phyloP scores from a whole-genome alignment of 2,797 vertebrate genomes.

The Acanthopagrus latus region DNA sequence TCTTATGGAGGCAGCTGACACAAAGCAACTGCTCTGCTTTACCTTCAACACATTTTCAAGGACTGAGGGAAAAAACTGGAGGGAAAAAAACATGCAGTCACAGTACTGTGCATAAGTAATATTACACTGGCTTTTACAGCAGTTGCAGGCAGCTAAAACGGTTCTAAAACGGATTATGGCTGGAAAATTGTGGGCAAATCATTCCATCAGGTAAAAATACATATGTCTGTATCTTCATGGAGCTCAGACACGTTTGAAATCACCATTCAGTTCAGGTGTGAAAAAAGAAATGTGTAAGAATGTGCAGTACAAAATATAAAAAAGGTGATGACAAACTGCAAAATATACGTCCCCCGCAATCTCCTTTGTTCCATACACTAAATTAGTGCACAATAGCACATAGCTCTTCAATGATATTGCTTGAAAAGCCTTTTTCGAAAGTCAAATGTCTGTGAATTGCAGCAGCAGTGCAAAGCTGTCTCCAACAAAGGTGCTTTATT shows the following conservation, averaged over 20 bases:
- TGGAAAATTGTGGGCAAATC: neutral
- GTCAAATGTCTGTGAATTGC: neutral
- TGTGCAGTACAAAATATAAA: neutral
- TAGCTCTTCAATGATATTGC: neutral
- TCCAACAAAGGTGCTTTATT: neutral
- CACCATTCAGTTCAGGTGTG: neutral
- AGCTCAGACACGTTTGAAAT: neutral
- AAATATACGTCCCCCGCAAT: neutral
- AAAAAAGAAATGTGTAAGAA: neutral
- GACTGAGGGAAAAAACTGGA: constrained; percentile 44
- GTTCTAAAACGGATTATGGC: neutral
- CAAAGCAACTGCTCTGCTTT: constrained; percentile 54
- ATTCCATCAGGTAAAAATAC: neutral
- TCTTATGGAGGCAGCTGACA: constrained; percentile 58
- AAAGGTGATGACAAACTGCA: neutral
- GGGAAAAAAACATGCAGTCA: constrained; percentile 4
- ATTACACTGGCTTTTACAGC: constrained; percentile 20
- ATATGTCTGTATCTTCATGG: neutral
- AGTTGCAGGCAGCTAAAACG: neutral
- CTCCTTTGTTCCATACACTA: neutral
- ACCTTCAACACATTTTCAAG: constrained; percentile 61
- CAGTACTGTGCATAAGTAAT: constrained; percentile 2
- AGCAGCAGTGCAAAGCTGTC: neutral
- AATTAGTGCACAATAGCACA: neutral
- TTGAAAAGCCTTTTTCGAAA: neutral